These are phyloP conservation scores for Nipponia nippon DNA, from an alignment of 2,113 vertebrate species.

Conservation along the genomic window DNA sequence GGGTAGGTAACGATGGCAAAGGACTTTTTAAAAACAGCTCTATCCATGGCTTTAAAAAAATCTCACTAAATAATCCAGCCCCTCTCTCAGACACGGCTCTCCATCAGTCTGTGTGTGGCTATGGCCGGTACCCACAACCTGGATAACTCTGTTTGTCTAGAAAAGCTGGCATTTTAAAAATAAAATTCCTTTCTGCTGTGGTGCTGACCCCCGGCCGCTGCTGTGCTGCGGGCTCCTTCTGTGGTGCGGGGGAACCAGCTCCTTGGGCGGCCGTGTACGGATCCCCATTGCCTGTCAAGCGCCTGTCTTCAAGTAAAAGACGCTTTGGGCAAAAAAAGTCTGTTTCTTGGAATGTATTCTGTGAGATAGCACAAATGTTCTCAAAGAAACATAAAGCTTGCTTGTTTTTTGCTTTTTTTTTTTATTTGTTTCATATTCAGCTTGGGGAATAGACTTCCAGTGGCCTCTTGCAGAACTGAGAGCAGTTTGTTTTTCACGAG, in stretches of 20 bases:
- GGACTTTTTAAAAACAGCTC: not conserved
- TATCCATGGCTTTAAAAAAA: not conserved
- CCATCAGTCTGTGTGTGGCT: rapidly evolving
- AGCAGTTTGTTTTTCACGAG: not conserved
- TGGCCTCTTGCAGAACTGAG: not conserved
- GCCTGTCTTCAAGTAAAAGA: not conserved
- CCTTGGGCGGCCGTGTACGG: not conserved
- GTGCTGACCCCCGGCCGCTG: not conserved
- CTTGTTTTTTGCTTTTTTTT: rapidly evolving
- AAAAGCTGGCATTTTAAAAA: rapidly evolving
- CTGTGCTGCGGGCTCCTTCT: not conserved
- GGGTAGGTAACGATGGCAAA: not conserved
- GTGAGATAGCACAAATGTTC: not conserved
- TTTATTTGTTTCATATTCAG: not conserved
- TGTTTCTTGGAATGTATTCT: not conserved
- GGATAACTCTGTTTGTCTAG: not conserved
- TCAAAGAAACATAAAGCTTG: not conserved
- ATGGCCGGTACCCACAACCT: rapidly evolving
- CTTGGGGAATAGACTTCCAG: not conserved
- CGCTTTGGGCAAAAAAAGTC: rapidly evolving
- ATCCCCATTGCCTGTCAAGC: rapidly evolving
- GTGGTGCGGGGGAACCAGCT: not conserved
- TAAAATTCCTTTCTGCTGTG: not conserved
- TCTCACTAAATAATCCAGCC: not conserved
- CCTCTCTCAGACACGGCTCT: not conserved